Evolutionary conservation across 1,140 invertebrate species (phyloP).

Genomic region (Lepeophtheirus salmonis): DNA sequence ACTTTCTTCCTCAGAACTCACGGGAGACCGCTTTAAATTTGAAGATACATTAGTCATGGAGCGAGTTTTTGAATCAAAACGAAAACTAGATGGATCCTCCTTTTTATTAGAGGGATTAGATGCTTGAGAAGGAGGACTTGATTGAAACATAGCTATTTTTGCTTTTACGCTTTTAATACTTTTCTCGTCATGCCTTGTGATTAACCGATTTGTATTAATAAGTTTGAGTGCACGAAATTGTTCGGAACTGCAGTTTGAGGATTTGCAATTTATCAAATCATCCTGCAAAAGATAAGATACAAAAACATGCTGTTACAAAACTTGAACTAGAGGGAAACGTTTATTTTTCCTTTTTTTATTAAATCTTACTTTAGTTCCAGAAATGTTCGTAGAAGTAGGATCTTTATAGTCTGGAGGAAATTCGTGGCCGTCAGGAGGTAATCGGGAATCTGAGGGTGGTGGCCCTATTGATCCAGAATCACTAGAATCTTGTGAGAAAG

Average conservation of each 20-base stretch:
- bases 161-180: conserved; percentile 58
- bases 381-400: conserved; percentile 26
- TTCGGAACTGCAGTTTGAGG: background rate
- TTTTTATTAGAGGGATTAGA: background rate
- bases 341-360: background rate
- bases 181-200: conserved; percentile 36
- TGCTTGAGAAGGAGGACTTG: conserved; percentile 10
- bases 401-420: conserved; percentile 55
- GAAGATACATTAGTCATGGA: background rate
- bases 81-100: background rate
- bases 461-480: background rate
- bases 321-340: too few relatives aligned
- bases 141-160: conserved; percentile 70
- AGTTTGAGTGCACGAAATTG: background rate
- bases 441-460: conserved; percentile 35
- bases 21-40: background rate
- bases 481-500: conserved; percentile 3
- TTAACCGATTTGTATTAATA: conserved; percentile 29
- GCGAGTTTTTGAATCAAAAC: background rate
- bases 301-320: too few relatives aligned
- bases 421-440: conserved; percentile 69
- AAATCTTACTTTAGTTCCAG: background rate
- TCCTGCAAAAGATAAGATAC: background rate
- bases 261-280: background rate
- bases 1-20: background rate